Percentiles rank a stretch among this genome's conserved stretches.
These are phyloP conservation scores for Falco novaeseelandiae DNA, from an alignment of 2,797 vertebrate genomes.

Conservation along the genomic window DNA sequence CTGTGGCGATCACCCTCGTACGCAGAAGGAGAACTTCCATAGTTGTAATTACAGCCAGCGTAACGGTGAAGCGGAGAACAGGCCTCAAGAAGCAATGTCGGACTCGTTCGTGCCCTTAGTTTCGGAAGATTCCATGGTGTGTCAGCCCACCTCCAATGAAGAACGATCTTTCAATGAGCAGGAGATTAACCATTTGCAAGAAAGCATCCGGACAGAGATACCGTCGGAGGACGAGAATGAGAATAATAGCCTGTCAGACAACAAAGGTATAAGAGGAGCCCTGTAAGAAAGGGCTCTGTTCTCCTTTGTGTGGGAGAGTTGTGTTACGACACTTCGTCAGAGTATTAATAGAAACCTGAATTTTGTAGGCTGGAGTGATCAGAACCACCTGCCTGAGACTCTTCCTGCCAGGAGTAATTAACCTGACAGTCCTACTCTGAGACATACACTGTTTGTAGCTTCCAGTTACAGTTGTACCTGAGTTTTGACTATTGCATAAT, in stretches of 20 bases:
- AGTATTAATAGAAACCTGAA: not conserved
- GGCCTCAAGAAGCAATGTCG: slow-evolving; percentile 58
- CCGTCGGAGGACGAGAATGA: slow-evolving; percentile 78
- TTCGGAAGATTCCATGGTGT: slow-evolving; percentile 71
- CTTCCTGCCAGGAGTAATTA: not conserved
- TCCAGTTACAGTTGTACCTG: not conserved
- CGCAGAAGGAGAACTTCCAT: slow-evolving; percentile 54
- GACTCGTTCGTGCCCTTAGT: slow-evolving; percentile 69
- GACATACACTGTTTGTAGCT: not conserved
- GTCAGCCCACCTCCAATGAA: slow-evolving; percentile 46
- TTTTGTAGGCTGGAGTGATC: not conserved
- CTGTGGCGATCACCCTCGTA: slow-evolving; percentile 45
- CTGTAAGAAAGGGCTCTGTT: not conserved
- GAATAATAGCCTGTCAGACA: slow-evolving; percentile 69
- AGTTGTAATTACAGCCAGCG: slow-evolving; percentile 37
- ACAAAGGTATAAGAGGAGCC: slow-evolving; percentile 71
- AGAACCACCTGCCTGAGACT: not conserved
- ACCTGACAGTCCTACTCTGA: not conserved
- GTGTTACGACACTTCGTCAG: rapidly evolving
- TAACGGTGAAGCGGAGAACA: slow-evolving; percentile 54
- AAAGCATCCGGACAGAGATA: slow-evolving; percentile 74
- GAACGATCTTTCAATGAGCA: slow-evolving; percentile 40
- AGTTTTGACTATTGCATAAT: not conserved
- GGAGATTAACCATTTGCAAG: slow-evolving; percentile 75
- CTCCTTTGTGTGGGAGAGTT: not conserved